Base-by-base conservation (phyloP, 2,113 vertebrate species). In the Tragulus kanchil region DNA sequence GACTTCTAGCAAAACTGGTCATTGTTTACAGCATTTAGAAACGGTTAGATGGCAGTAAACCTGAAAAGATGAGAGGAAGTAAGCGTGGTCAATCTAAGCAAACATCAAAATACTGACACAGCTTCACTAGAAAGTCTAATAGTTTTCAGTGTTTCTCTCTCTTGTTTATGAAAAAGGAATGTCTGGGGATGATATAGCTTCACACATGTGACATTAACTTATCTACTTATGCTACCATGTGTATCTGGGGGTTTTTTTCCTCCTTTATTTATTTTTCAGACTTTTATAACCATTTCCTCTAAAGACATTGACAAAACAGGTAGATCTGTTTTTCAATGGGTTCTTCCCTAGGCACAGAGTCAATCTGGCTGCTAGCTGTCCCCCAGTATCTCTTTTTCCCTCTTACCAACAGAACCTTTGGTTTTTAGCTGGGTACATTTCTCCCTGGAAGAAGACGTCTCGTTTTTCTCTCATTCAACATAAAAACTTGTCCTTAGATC, bases 251-350 rank as follows among this genome's bases (percentile, higher is more conserved):
- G 36, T 2, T 36, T 67, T 95, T 94, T 82, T 85, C 42, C 42
- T 90, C 48, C 75, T 61, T 93, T 93, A 93, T 89, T 94, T 96
- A n/a, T 96, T 89, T 59, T 96, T 95, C 52, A 97, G 71, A 95
- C 93, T 82, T 94, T 94, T 90, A 94, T 85, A 90, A 81, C 36
- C 28, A 54, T 97, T 94, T 97, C 19, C 52, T 94, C 23, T 28
- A 85, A 85, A 93, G 82, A 94, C 52, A 6, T 85, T 88, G 82
- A 93, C 73, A 92, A 92, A 94, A 93, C 45, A 85, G 50, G 36
- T 86, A 89, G 31, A 59, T 88, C 42, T 94, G 19, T 94, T 92
- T 97, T 89, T 90, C 73, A 91, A 25, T 59, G 19, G 77, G 42
- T 77, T 67, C 59, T 94, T 87, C 25, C 58, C 31, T 82, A 77